Evolutionary conservation across 2,113 vertebrate species (phyloP), one percentile per base, ranked within the genome.

Genomic region (Anhinga anhinga): DNA sequence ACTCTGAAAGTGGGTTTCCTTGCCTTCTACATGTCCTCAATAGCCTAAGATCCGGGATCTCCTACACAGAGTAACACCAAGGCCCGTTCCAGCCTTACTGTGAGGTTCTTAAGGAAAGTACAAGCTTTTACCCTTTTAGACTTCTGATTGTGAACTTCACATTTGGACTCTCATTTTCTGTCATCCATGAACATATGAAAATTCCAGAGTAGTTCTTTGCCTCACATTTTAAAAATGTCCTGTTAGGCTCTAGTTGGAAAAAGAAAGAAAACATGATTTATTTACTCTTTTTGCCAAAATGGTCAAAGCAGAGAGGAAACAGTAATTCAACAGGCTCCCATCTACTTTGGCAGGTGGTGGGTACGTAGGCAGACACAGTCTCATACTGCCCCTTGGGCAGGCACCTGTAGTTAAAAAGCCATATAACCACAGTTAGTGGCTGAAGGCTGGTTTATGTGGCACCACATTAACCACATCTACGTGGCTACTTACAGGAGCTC

Each of bases 181-280:
- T 98, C 98, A 98, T 97, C 98, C 98, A 98, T 66, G 96, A 98
- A 91, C 98, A 98, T 3, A 77, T 86, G 89, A 98, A 98, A 93
- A 36, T 97, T 73, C 98, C 98, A 19, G 98, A 98, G 92, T 98
- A 98, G 94, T 97, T 98, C 82, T 96, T 97, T 65, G 98, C 98
- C 52, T 98, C 96, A 20, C 98, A 98, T 93, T 97, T 98, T 88
- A 98, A 36, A 95, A 97, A 98, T 11, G 93, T 97, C 70, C 52
- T 78, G 22, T 92, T 95, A 65, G 96, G 88, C 25, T 97, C 98
- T 98, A 59, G 11, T 66, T 25, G 69, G 47, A 82, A 86, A 95
- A 73, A 96, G 93, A 59, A 89, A 95, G 38, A 86, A 87, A 92
- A 22, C 16, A 50, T 8, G 5, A 62, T 77, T 50, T 79, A 71